phyloP scores from a whole-genome alignment of 2,888 invertebrate species.

The Clostera curtula region DNA sequence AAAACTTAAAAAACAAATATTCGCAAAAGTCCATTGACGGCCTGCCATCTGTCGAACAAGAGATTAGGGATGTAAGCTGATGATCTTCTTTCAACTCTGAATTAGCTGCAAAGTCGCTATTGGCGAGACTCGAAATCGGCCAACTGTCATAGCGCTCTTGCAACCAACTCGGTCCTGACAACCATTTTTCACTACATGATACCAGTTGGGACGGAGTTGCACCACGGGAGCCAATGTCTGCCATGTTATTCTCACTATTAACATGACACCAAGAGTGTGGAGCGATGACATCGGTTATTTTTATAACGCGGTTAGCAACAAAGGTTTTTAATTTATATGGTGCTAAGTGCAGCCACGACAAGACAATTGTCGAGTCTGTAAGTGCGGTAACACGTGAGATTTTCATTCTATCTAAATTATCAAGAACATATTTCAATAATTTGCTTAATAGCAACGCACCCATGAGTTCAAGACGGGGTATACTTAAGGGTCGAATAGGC shows the following conservation, averaged over 20 bases:
- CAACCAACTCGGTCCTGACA: conserved; percentile 1
- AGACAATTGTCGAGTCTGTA: conserved; percentile 4
- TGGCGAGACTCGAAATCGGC: not conserved
- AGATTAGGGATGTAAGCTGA: too few relatives aligned
- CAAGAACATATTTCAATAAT: conserved; percentile 2
- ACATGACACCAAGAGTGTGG: conserved; percentile 4
- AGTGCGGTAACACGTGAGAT: not conserved
- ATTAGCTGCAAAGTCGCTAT: not conserved
- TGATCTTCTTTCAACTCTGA: not conserved
- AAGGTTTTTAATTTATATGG: conserved; percentile 8
- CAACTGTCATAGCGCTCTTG: conserved; percentile 1
- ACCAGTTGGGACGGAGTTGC: conserved; percentile 1
- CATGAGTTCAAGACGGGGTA: conserved; percentile 3
- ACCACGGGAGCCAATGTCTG: conserved; percentile 6
- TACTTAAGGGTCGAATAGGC: conserved; percentile 1
- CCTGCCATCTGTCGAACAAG: too few relatives aligned
- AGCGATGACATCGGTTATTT: conserved; percentile 4
- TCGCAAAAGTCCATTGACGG: too few relatives aligned
- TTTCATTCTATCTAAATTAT: not conserved
- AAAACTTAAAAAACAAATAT: too few relatives aligned
- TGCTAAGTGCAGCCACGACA: conserved; percentile 7
- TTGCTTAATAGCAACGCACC: conserved; percentile 2
- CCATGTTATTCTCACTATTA: conserved; percentile 2
- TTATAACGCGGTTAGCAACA: conserved; percentile 4
- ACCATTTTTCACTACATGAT: not conserved